Conservation (phyloP, 2,113 vertebrate species). For the Marmota flaviventris region DNA sequence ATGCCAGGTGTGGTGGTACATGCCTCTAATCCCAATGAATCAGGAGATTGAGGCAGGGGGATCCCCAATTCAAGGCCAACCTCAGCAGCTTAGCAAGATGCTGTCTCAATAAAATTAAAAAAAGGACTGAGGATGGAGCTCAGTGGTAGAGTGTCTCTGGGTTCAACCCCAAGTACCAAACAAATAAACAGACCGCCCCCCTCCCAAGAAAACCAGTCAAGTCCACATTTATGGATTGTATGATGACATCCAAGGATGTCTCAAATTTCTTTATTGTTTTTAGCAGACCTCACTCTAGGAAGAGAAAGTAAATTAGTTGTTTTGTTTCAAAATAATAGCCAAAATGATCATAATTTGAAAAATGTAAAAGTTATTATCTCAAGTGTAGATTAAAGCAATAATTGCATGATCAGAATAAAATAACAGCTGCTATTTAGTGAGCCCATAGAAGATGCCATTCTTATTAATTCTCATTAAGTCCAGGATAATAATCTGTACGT, state of each 20-base stretch:
- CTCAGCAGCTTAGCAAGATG: too few species aligned
- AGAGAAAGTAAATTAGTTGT: constrained; percentile 37
- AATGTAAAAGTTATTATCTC: neutral
- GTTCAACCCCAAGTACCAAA: too few species aligned
- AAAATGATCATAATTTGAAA: constrained; percentile 37
- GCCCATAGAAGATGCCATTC: neutral
- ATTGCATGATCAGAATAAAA: neutral
- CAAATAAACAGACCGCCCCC: too few species aligned
- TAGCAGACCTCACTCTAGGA: neutral
- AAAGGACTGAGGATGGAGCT: too few species aligned
- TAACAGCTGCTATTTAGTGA: neutral
- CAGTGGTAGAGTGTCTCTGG: too few species aligned
- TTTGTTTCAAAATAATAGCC: constrained; percentile 45
- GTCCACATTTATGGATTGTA: neutral
- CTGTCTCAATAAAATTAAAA: too few species aligned
- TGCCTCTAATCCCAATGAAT: too few species aligned
- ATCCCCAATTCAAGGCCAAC: too few species aligned
- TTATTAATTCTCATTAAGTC: neutral
- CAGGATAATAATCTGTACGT: neutral
- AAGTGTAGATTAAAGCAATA: constrained; percentile 46
- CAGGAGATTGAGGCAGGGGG: too few species aligned
- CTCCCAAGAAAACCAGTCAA: neutral
- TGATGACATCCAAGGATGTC: neutral
- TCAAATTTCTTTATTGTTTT: constrained; percentile 1
- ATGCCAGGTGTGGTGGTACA: too few species aligned